These are phyloP conservation scores for Setophaga petechia DNA, from an alignment of 2,113 vertebrate species.

Conservation along the genomic window DNA sequence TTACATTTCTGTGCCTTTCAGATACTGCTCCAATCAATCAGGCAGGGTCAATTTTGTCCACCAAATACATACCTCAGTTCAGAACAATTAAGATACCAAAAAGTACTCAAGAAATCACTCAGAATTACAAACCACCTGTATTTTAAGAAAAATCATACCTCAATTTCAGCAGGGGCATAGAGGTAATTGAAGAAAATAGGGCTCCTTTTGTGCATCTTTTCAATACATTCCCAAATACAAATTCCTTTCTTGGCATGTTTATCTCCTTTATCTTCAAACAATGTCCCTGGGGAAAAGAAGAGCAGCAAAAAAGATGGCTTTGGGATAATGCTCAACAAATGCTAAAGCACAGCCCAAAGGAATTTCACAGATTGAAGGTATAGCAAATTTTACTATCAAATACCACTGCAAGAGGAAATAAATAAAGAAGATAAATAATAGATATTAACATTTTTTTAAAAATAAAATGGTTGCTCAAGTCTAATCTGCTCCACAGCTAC, in stretches of 20 bases:
- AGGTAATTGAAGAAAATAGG: conserved; percentile 97
- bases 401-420: not conserved
- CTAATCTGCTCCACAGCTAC: not conserved
- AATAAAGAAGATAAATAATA: not conserved
- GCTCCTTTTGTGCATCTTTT: conserved; percentile 88
- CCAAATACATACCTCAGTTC: not conserved
- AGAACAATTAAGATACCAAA: not conserved
- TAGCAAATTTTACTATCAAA: not conserved
- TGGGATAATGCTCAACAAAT: not conserved
- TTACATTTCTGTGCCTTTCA: not conserved
- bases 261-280: conserved; percentile 97
- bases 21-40: not conserved
- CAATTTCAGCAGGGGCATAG: conserved; percentile 84
- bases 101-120: not conserved
- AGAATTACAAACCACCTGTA: not conserved
- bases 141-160: conserved; percentile 66
- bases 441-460: not conserved
- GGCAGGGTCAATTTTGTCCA: not conserved
- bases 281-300: conserved; percentile 78
- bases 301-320: not conserved
- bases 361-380: not conserved
- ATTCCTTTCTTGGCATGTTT: conserved; percentile 91
- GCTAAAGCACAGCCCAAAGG: not conserved
- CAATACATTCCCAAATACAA: conserved; percentile 97
- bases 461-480: not conserved